Evolutionary conservation across 30 jellyfish, hydroid and myxozoan species (phyloP), one percentile per base, ranked within the genome.

Genomic region (Hydractinia echinata): DNA sequence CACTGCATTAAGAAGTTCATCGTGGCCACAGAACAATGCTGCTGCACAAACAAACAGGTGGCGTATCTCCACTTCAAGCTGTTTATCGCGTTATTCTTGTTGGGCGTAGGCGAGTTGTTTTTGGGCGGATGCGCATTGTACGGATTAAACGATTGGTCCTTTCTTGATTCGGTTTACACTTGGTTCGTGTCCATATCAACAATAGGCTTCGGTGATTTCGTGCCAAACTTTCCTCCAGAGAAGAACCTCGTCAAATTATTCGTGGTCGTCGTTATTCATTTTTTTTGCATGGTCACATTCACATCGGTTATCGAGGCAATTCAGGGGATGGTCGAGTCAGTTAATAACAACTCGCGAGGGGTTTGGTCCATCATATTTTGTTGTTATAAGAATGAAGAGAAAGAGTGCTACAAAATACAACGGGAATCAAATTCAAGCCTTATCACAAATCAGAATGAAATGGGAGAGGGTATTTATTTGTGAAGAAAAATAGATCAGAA

Each of bases 141-240:
- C 53, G 30, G 39, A 58, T n/a, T 71, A 58, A 50, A 71, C n/a
- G 81, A 19, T 50, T 71, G 81, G 81, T 19, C 55, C 10, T 71
- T 19, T 19, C 61, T 71, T 19, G 67, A 71, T 71, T 71, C 81
- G 30, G 66, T 71, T 48, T 71, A 71, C 67, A 19, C 60, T n/a
- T 71, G 81, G 81, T 71, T 71, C 51, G 60, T 19, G 11, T 19
- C 81, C 0, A 71, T 71, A 58, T 19, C 81, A 19, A 71, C 81
- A 6, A 71, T 71, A 20, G 81, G 81, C 30, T 71, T 71, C 51
- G 60, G 60, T 0, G 60, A 71, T 19, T 50, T 5, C 81, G 60
- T 19, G 18, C 81, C 81, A 50, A 64, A 51, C 74, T 71, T 19
- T 15, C 81, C 81, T 19, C 60, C 55, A 30, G 60, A 71, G 6